These are phyloP conservation scores for Eupsilia transversa DNA, from an alignment of 2,888 invertebrate genomes.

Conservation along the genomic window DNA sequence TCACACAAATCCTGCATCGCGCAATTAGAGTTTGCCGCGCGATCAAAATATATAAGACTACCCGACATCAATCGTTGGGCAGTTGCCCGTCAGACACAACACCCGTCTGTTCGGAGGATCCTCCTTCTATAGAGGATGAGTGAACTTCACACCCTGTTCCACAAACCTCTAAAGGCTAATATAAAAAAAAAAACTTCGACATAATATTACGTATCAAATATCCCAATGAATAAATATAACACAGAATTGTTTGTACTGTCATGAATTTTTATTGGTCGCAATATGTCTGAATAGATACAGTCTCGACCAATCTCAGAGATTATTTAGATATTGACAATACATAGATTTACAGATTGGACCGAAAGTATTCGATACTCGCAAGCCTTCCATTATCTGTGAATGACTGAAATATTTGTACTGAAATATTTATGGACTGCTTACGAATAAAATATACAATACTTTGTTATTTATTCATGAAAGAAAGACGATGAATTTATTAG, in stretches of 20 bases:
- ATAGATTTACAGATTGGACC: constrained; percentile 44
- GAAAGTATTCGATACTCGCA: constrained; percentile 36
- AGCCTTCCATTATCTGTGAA: constrained; percentile 40
- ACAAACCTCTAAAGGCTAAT: no score
- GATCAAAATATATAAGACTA: no score
- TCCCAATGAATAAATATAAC: constrained; percentile 45
- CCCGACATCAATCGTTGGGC: no score
- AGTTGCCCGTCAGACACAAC: no score
- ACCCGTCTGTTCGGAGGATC: no score
- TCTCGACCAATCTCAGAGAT: constrained; percentile 54
- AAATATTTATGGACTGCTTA: constrained; percentile 56
- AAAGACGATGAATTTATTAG: constrained; percentile 38
- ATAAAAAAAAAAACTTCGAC: no score
- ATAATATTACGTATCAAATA: constrained; percentile 26
- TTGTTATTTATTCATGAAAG: constrained; percentile 43
- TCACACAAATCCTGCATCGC: no score
- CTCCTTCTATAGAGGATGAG: no score
- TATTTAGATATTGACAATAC: constrained; percentile 59
- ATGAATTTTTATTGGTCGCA: constrained; percentile 61
- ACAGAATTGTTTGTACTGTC: constrained; percentile 44
- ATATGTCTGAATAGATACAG: constrained; percentile 30
- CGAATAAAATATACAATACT: constrained; percentile 51
- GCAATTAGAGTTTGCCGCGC: no score
- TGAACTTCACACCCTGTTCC: no score
- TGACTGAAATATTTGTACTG: constrained; percentile 52